A percentile compares a stretch with the other conserved stretches of the same genome.
phyloP scores from a whole-genome alignment of 2,797 vertebrate genomes.

The Anniella stebbinsi region DNA sequence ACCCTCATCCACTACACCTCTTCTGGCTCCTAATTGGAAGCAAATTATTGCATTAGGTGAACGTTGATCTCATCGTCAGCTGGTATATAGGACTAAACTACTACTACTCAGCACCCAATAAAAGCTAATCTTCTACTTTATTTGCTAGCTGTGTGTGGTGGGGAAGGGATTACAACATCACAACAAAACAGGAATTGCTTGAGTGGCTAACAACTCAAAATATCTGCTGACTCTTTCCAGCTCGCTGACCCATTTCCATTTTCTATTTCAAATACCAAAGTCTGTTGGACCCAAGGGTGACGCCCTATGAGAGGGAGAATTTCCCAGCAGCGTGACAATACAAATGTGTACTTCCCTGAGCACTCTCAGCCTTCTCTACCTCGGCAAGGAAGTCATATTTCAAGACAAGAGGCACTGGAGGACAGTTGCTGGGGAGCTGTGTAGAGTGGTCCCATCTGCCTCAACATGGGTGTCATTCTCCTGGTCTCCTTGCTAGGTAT shows the following conservation, averaged over 20 bases:
- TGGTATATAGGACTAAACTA: neutral
- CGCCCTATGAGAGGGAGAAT: neutral
- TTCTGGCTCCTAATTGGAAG: too few species aligned
- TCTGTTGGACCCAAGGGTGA: too few species aligned
- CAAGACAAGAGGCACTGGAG: neutral
- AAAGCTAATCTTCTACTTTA: neutral
- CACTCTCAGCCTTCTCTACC: neutral
- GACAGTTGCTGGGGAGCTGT: neutral
- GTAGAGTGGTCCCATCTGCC: neutral
- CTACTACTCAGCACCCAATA: neutral
- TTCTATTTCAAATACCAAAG: neutral
- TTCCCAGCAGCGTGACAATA: neutral
- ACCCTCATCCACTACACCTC: too few species aligned
- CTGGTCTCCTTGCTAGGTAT: neutral
- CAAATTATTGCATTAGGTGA: neutral
- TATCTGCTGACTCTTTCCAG: neutral
- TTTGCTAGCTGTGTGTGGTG: too few species aligned
- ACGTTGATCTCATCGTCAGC: neutral
- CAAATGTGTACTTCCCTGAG: neutral
- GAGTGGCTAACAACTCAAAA: neutral
- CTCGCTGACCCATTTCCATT: neutral
- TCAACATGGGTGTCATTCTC: neutral
- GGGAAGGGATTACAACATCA: neutral
- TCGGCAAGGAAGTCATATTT: neutral
- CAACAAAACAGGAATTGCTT: neutral